These are phyloP conservation scores for Lophotis ruficrista DNA, from an alignment of 2,113 vertebrate species.

Conservation along the genomic window DNA sequence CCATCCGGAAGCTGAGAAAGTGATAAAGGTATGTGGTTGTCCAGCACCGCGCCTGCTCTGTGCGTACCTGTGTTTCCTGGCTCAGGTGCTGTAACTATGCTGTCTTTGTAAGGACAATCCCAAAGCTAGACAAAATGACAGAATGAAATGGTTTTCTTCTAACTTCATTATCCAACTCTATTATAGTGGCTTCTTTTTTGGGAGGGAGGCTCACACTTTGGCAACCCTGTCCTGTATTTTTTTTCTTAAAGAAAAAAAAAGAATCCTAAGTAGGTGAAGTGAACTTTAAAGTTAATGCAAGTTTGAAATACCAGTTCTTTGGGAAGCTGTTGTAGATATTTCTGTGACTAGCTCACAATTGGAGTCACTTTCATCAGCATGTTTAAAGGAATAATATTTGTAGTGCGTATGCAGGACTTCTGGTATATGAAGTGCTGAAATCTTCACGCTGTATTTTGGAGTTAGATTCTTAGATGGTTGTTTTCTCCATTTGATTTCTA, in stretches of 20 bases:
- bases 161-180: background rate
- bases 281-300: background rate
- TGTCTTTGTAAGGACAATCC: background rate
- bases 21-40: background rate
- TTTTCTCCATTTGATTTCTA: background rate
- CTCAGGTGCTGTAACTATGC: background rate
- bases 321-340: background rate
- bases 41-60: background rate
- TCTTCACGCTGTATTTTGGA: background rate
- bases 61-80: background rate
- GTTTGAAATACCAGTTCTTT: background rate
- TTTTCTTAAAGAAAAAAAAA: background rate
- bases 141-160: background rate
- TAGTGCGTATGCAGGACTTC: background rate
- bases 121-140: background rate
- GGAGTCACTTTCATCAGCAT: background rate
- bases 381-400: background rate
- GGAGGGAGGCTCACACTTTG: background rate
- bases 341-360: background rate
- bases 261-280: background rate
- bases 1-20: background rate
- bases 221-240: background rate
- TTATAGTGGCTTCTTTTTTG: background rate
- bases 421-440: background rate
- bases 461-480: background rate